A percentile compares a stretch with the other conserved stretches of the same genome.
Conservation (phyloP, 2,113 vertebrate genomes). For the Macrotis lagotis region DNA sequence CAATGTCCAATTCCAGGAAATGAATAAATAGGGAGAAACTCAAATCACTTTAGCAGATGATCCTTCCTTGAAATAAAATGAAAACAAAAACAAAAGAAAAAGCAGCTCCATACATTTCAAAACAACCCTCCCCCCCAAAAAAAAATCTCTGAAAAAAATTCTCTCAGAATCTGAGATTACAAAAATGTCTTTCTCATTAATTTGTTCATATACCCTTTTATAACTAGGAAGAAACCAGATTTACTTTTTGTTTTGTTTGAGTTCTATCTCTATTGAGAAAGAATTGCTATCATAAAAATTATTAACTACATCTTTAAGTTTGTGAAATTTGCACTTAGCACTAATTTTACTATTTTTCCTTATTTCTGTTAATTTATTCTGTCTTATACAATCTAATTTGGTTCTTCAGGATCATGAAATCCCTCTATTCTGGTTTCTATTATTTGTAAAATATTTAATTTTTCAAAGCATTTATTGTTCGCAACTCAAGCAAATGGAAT, state of each 20-base stretch:
- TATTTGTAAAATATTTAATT: conserved; percentile 14
- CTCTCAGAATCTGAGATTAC: conserved; percentile 1
- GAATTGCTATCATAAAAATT: conserved; percentile 8
- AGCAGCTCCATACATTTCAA: not conserved
- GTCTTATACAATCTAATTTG: not conserved
- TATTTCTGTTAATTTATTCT: not conserved
- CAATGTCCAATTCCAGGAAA: conserved; percentile 19
- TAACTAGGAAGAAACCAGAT: not conserved
- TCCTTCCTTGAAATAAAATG: not conserved
- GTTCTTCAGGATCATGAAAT: not conserved
- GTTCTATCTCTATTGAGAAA: not conserved
- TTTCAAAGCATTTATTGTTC: conserved; percentile 14
- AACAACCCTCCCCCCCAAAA: too few relatives aligned
- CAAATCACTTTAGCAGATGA: not conserved
- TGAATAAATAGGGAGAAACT: not conserved
- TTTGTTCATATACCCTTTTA: not conserved
- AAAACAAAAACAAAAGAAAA: not conserved
- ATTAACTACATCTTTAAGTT: not conserved
- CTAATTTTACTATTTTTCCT: not conserved
- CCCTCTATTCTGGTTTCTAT: conserved; percentile 18
- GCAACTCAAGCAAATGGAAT: not conserved
- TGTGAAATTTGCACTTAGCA: conserved; percentile 1
- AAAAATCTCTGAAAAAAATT: not conserved
- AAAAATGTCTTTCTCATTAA: not conserved
- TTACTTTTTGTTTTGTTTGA: not conserved